Evolutionary conservation across 2,888 invertebrate genomes (phyloP), one percentile per base, ranked within the genome.

Genomic region (Hydraecia micacea): DNA sequence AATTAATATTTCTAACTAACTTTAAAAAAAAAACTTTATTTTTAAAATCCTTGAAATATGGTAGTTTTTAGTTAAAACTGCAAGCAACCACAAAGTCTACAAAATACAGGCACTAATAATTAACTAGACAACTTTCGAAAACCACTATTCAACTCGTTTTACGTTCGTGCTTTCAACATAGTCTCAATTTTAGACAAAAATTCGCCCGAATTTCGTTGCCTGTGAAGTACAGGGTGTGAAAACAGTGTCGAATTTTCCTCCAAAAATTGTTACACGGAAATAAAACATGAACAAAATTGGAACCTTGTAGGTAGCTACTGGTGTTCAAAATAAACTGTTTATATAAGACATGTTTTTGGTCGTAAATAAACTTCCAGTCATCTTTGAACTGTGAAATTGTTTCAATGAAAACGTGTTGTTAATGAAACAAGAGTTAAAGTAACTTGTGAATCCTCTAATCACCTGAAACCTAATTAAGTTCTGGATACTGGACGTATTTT

Each of bases 231-330:
- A 49, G n/a, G 46, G 25, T 76, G 65, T 70, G 52, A 68, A 68
- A 83, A 83, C 36, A 79, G 42, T 32, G 55, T 6, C 42, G 71
- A 77, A 71, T 76, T 76, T 85, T 68, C n/a, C 36, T 8, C 32
- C 8, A 36, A 76, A 85, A 73, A 65, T 52, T 80, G 42, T 80
- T 46, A 72, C 69, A 58, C 58, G 52, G 25, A 81, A 76, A 85
- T 73, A 71, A 76, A 85, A 79, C 79, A 73, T 21, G 63, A 49
- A 15, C 28, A 13, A 72, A 83, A 81, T 81, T 73, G 55, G 58
- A 73, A 67, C 62, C 28, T 39, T 60, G 52, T 76, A 46, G 28
- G 39, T 39, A n/a, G 36, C 13, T 28, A 9, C 28, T 49, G 28
- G 62, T 18, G 66, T 68, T 65, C 7, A 69, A 79, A 75, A 78